Evolutionary conservation across 2,113 vertebrate species (phyloP).

Genomic region (Cyanoliseus patagonus): DNA sequence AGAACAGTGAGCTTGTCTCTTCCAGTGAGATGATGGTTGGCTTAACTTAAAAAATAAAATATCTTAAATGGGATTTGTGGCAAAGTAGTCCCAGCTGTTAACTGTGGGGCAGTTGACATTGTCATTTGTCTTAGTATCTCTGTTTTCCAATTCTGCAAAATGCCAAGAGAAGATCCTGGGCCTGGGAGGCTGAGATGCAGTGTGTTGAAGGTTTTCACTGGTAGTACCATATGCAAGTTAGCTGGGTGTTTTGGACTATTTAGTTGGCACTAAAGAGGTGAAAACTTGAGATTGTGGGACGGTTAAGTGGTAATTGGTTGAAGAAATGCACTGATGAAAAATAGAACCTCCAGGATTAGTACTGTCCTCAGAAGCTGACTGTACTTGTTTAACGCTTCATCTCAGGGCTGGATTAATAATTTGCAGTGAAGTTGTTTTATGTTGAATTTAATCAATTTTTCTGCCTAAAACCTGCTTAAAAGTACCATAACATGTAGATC

Average conservation of each 20-base stretch:
- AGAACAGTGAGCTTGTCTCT: background rate
- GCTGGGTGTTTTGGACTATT: background rate
- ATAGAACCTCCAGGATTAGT: background rate
- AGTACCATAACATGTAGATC: background rate
- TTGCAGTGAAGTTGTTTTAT: background rate
- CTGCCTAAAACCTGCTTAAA: background rate
- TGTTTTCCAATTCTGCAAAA: background rate
- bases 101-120: background rate
- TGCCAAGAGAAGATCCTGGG: background rate
- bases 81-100: background rate
- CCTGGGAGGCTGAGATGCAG: background rate
- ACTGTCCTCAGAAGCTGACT: background rate
- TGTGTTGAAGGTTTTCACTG: background rate
- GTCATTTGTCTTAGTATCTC: background rate
- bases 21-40: background rate
- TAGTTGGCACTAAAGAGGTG: background rate
- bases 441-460: background rate
- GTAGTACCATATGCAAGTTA: background rate
- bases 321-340: background rate
- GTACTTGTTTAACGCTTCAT: background rate
- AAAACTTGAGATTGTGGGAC: background rate
- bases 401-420: background rate
- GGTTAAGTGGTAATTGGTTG: background rate
- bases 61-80: background rate
- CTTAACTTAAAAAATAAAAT: conserved; percentile 4